Conservation (phyloP, 2,797 vertebrate genomes). For the Miopithecus talapoin region DNA sequence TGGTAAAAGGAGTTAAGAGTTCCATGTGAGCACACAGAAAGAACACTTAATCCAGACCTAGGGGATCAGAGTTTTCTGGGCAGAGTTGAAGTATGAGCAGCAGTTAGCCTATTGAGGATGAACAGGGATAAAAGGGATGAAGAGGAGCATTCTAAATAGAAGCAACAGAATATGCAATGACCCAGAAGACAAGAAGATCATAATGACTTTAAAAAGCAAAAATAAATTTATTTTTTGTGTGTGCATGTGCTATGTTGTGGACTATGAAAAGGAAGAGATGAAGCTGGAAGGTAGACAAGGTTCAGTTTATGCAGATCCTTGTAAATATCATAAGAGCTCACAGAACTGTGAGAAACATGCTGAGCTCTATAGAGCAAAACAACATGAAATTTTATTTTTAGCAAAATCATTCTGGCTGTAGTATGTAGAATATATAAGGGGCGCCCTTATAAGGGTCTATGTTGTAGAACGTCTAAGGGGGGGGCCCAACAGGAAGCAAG, state of each 20-base stretch:
- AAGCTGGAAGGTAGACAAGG: not conserved
- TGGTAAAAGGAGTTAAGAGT: not conserved
- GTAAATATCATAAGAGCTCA: not conserved
- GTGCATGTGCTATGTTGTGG: not conserved
- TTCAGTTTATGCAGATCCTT: not conserved
- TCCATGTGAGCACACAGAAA: not conserved
- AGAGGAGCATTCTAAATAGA: not conserved
- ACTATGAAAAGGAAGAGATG: not conserved
- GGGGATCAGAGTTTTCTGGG: not conserved
- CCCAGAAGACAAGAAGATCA: not conserved
- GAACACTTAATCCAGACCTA: not conserved
- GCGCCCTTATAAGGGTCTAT: not conserved
- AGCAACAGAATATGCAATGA: not conserved
- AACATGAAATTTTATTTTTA: conserved; percentile 45
- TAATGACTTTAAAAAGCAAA: not conserved
- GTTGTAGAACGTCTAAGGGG: too few relatives aligned
- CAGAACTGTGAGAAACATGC: not conserved
- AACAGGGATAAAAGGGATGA: not conserved
- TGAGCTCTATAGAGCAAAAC: not conserved
- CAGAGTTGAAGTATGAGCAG: not conserved
- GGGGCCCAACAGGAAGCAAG: not conserved
- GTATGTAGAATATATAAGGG: not conserved
- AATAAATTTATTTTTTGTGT: not conserved
- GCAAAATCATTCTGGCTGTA: not conserved
- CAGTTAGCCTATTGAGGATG: not conserved